Conservation (phyloP, 2,888 invertebrate species). For the Megamerina dolium region DNA sequence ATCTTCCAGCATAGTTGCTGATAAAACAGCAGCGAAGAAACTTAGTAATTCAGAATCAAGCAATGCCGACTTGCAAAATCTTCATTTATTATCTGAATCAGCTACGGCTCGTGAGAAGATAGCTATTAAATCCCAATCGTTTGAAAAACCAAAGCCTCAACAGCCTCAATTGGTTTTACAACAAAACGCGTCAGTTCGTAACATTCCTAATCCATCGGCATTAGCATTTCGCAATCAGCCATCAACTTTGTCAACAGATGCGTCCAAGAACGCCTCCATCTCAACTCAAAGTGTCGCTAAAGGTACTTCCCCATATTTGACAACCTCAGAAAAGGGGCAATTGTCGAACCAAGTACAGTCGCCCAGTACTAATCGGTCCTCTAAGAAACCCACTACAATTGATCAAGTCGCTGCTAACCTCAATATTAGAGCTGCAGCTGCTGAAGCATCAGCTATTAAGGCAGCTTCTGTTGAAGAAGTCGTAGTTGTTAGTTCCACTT, state of each 20-base stretch:
- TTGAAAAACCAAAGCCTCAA: slow-evolving; percentile 48
- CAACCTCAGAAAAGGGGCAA: slow-evolving; percentile 19
- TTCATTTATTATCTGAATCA: slow-evolving; percentile 53
- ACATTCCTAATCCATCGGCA: slow-evolving; percentile 60
- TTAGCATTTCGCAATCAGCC: slow-evolving; percentile 53
- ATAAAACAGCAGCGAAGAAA: slow-evolving; percentile 11
- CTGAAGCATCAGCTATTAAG: slow-evolving; percentile 35
- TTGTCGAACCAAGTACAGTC: slow-evolving; percentile 1
- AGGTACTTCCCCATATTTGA: slow-evolving; percentile 9
- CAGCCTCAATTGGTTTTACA: slow-evolving; percentile 41
- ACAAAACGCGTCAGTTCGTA: slow-evolving; percentile 57
- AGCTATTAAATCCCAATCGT: slow-evolving; percentile 41
- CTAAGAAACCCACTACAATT: slow-evolving; percentile 43
- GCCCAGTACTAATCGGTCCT: slow-evolving; percentile 24
- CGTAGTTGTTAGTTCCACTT: slow-evolving; percentile 22
- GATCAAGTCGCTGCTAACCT: slow-evolving; percentile 48
- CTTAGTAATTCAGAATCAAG: slow-evolving; percentile 8
- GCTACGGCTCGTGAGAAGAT: slow-evolving; percentile 46
- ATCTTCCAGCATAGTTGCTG: slow-evolving; percentile 27
- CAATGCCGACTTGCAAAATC: slow-evolving; percentile 50
- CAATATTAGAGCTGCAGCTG: slow-evolving; percentile 41
- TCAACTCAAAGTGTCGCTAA: slow-evolving; percentile 1
- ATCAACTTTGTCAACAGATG: slow-evolving; percentile 25
- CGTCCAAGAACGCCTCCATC: slow-evolving; percentile 13
- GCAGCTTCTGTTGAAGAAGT: slow-evolving; percentile 24